Evolutionary conservation across 2,888 invertebrate species (phyloP).

Genomic region (Nasonovia ribisnigri): DNA sequence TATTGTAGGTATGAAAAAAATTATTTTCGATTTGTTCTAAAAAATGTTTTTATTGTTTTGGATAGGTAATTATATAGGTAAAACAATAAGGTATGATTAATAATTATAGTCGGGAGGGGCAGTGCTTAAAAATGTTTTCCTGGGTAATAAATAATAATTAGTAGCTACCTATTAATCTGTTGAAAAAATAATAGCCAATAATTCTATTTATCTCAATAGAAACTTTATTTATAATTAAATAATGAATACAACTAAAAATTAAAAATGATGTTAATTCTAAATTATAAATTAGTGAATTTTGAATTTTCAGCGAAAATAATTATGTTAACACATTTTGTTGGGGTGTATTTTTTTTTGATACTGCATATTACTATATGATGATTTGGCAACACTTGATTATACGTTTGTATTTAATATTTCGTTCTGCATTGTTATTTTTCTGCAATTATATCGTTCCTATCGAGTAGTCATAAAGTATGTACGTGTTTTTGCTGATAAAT

Average conservation of each 20-base stretch:
- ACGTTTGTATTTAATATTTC: conserved; percentile 38
- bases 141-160: not conserved
- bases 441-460: conserved; percentile 56
- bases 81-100: not conserved
- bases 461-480: conserved; percentile 25
- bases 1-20: not conserved
- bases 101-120: not conserved
- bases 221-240: not conserved
- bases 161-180: not conserved
- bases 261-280: not conserved
- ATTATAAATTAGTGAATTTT: not conserved
- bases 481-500: conserved; percentile 20
- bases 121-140: not conserved
- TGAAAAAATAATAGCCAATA: not conserved
- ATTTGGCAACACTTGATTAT: conserved; percentile 51
- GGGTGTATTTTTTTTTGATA: not conserved
- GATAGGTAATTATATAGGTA: not conserved
- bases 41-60: not conserved
- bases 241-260: not conserved
- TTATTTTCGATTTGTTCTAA: not conserved
- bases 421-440: conserved; percentile 57
- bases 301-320: not conserved
- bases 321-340: not conserved
- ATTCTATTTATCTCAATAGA: not conserved
- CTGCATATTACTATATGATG: not conserved